phyloP scores from a whole-genome alignment of 2,113 vertebrate genomes.

The Lycaon pictus region DNA sequence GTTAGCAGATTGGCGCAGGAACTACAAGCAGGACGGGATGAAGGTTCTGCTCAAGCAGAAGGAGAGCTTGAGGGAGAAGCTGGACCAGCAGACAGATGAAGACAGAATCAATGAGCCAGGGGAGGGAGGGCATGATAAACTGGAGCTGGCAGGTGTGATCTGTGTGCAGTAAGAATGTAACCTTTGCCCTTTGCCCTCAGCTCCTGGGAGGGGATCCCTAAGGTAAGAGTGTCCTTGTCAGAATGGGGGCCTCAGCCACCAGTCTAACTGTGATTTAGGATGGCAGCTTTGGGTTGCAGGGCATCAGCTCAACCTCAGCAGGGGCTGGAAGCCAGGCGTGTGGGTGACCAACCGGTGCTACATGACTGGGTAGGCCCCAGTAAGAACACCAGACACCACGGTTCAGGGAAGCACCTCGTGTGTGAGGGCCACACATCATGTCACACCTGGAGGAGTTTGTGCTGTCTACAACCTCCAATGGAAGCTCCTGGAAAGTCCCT shows the following conservation, averaged over 20 bases:
- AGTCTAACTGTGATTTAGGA: not conserved
- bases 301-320: not conserved
- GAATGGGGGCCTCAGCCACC: not conserved
- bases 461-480: not conserved
- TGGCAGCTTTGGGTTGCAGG: not conserved
- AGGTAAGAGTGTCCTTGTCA: not conserved
- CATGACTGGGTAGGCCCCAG: not conserved
- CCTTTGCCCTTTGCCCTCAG: not conserved
- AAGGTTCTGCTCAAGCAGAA: not conserved
- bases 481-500: not conserved
- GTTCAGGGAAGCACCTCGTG: not conserved
- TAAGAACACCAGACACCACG: not conserved
- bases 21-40: not conserved
- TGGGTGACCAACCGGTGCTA: too few species aligned
- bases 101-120: rapidly evolving
- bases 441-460: not conserved
- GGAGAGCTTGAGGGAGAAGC: not conserved
- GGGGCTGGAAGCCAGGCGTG: not conserved
- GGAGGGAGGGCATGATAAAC: rapidly evolving
- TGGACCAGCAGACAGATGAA: not conserved
- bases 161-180: not conserved
- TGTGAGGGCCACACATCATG: not conserved
- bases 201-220: not conserved
- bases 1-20: not conserved
- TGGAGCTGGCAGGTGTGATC: not conserved